These are phyloP conservation scores for Palythoa grandiflora DNA, from an alignment of 92 coral and sea anemone genomes.

Conservation along the genomic window DNA sequence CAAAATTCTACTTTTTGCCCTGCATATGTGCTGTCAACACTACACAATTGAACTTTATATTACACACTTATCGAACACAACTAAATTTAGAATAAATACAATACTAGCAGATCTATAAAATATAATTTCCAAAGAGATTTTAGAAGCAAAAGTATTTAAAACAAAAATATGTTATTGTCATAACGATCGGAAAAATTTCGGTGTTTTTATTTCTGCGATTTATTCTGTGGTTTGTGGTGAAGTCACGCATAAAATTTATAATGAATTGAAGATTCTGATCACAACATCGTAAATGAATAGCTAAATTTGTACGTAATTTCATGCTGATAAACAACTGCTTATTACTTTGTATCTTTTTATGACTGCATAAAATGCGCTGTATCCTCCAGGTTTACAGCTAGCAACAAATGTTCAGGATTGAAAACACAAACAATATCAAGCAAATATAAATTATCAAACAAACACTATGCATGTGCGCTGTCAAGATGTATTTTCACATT, in stretches of 20 bases:
- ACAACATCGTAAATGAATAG: slow-evolving; percentile 24
- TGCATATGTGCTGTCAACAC: slow-evolving; percentile 29
- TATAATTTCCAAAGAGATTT: slow-evolving; percentile 22
- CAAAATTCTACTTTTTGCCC: background rate
- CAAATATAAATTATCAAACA: slow-evolving; percentile 7
- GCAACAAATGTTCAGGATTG: slow-evolving; percentile 14
- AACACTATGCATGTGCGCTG: slow-evolving; percentile 8
- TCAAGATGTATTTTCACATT: background rate
- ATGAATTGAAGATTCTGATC: slow-evolving; percentile 21
- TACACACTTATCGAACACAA: slow-evolving; percentile 9
- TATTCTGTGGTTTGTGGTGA: slow-evolving; percentile 21
- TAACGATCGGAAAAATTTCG: slow-evolving; percentile 12
- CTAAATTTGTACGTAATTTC: slow-evolving; percentile 16
- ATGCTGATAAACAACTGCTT: slow-evolving; percentile 20
- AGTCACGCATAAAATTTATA: slow-evolving; percentile 28
- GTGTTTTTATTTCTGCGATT: background rate
- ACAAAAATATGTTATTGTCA: slow-evolving; percentile 25
- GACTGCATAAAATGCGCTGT: background rate
- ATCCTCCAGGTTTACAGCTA: background rate
- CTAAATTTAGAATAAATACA: slow-evolving; percentile 23
- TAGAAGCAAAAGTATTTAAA: slow-evolving; percentile 20
- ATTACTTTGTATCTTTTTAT: slow-evolving; percentile 8
- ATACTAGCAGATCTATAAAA: slow-evolving; percentile 16
- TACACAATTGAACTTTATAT: slow-evolving; percentile 22
- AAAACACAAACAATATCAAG: background rate